Conservation (phyloP, 1,140 invertebrate genomes). For the Cydia fagiglandana region DNA sequence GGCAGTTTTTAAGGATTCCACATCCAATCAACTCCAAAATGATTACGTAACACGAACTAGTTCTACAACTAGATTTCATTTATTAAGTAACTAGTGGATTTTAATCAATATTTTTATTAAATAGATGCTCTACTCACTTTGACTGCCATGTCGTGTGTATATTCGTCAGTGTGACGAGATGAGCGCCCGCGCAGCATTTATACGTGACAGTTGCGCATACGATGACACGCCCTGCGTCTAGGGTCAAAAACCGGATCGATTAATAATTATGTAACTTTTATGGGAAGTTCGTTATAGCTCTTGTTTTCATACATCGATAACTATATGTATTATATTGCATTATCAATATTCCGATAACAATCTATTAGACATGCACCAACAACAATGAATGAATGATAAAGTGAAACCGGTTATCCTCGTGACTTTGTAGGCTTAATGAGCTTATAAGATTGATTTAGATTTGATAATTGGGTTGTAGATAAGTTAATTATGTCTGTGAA, state of each 20-base stretch:
- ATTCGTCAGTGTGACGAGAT: slow-evolving; percentile 48
- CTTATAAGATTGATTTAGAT: neutral
- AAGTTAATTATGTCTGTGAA: neutral
- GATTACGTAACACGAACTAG: neutral
- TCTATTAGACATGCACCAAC: neutral
- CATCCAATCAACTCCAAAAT: too few relatives aligned
- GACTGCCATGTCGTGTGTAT: slow-evolving; percentile 58
- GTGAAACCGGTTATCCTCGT: neutral
- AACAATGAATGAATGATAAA: neutral
- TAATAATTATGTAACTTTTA: slow-evolving; percentile 14
- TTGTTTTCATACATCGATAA: neutral
- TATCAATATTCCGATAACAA: too few relatives aligned
- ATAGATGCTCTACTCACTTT: slow-evolving; percentile 53
- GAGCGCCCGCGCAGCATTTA: slow-evolving; percentile 51
- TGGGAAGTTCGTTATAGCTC: neutral
- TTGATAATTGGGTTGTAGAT: neutral
- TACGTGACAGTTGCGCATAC: slow-evolving; percentile 37
- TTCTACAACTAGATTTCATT: neutral
- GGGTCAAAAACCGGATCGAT: slow-evolving; percentile 29
- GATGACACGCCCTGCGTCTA: slow-evolving; percentile 10
- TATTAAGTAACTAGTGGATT: neutral
- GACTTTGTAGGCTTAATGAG: neutral
- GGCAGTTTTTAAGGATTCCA: too few relatives aligned
- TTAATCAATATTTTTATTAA: neutral
- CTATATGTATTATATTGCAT: too few relatives aligned